Evolutionary conservation across 2,888 invertebrate genomes (phyloP), one percentile per base, ranked within the genome.

Genomic region (Zaprionus bogoriensis): DNA sequence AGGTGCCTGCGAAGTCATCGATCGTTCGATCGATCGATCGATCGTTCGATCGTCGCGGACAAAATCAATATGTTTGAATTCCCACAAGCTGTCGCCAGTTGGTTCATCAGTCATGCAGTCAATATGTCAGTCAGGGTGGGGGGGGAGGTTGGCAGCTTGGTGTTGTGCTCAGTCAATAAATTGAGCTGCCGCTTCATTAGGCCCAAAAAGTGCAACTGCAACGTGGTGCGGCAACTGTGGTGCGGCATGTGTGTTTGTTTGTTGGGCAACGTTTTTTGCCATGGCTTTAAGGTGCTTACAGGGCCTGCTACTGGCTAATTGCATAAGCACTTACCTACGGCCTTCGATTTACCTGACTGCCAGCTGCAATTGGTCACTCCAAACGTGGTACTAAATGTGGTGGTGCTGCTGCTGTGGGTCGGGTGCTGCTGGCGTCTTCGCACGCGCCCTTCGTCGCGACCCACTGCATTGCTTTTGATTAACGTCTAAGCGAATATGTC

Each of bases 131-230:
- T 23, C 22, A 42, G 10, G 58, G n/a, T n/a, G n/a, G n/a, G n/a
- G n/a, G n/a, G n/a, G n/a, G n/a, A n/a, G n/a, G n/a, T n/a, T n/a
- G n/a, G n/a, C n/a, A n/a, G n/a, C n/a, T n/a, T n/a, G n/a, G n/a
- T n/a, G n/a, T n/a, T n/a, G n/a, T n/a, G n/a, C 52, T 80, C 74
- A 84, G 87, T 88, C 87, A 86, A 86, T 83, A 87, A 83, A 86
- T 83, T 86, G 77, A 67, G 65, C 62, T 65, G 62, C 14, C 53
- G 76, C 42, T 59, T 87, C 85, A 87, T 84, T 82, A 82, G 70
- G 67, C 64, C 74, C 62, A 63, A 81, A 77, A 70, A 60, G 42
- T 62, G 60, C 64, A 65, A 62, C 57, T 46, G 17, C 17, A 36
- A 36, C 36, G 7, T n/a, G n/a, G n/a, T n/a, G n/a, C 41, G 22